Conservation (phyloP, 2,888 invertebrate genomes). For the Parnassius orleans region DNA sequence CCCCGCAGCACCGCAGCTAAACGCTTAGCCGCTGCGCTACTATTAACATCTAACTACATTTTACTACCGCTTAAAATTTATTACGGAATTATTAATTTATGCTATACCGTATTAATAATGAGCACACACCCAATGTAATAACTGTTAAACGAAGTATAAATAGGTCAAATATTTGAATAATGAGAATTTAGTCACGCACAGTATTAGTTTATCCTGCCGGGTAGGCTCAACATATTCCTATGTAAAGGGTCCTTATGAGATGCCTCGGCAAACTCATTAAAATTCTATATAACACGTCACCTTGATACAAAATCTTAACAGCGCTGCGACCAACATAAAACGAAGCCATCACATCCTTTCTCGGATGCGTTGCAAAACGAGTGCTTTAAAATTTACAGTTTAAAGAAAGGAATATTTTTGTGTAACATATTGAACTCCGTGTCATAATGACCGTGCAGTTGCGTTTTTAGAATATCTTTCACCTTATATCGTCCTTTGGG, state of each 20-base stretch:
- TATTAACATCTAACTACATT: too few relatives aligned
- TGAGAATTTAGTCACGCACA: slow-evolving; percentile 20
- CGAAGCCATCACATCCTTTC: background rate
- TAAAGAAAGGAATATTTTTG: background rate
- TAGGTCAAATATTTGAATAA: slow-evolving; percentile 17
- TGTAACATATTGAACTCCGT: too few relatives aligned
- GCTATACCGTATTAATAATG: background rate
- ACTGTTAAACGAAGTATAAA: background rate
- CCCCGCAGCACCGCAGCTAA: too few relatives aligned
- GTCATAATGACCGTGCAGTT: too few relatives aligned
- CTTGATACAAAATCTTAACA: slow-evolving; percentile 15
- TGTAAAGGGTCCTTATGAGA: slow-evolving; percentile 8
- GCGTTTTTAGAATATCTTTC: too few relatives aligned
- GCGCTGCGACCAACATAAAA: background rate
- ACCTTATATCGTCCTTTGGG: too few relatives aligned
- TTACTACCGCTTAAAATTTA: too few relatives aligned
- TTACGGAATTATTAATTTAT: too few relatives aligned
- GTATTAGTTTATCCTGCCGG: slow-evolving; percentile 10
- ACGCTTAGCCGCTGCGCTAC: too few relatives aligned
- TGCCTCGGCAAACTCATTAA: slow-evolving; percentile 18
- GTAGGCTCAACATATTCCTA: background rate
- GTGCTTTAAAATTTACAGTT: background rate
- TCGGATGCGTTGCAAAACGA: background rate
- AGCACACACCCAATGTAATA: background rate
- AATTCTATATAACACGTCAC: slow-evolving; percentile 15